Base-by-base conservation (phyloP, 2,113 vertebrate genomes). In the Dendrocopos noguchii region DNA sequence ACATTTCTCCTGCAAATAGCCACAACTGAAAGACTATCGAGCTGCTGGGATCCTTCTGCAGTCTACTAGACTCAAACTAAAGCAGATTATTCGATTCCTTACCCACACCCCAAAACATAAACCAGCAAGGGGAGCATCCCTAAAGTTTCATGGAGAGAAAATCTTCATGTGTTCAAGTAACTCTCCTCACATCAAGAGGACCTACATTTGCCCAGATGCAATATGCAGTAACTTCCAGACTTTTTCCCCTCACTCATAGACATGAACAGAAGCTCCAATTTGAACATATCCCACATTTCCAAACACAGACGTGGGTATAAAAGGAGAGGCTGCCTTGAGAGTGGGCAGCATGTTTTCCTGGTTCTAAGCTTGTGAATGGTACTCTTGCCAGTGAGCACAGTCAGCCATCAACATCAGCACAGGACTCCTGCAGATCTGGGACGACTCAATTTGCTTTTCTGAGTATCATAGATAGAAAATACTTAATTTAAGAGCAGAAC, bases 401-500 rank as follows among this genome's bases (percentile, higher is more conserved):
- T 25, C 80, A 92, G 74, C 53, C 66, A 86, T 28, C 84, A 90
- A 12, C 73, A 94, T 21, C 84, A 88, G 77, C 50, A 65, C 25
- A 52, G 50, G 61, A 68, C 19, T 88, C 80, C 80, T 65, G 84
- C 50, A 72, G 36, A 95, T 57, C 1, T 44, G 46, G 59, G 61
- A 81, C 59, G 57, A 57, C 70, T 13, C 70, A 53, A 68, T 67
- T 46, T 46, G 31, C 73, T 42, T 74, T 46, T 53, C 83, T 78
- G 9, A 74, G 90, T 82, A 77, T 55, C 52, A 19, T 42, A 71
- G 25, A 16, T 6, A 79, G 56, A 9, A 94, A 93, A 50, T 46
- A 85, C 42, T 90, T 84, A 36, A 91, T 73, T 95, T 88, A 93
- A 93, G n/a, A 55, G 34, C 28, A 80, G 31, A 82, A 74, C 8